These are phyloP conservation scores for Sardina pilchardus DNA, from an alignment of 2,113 vertebrate species.

Conservation along the genomic window DNA sequence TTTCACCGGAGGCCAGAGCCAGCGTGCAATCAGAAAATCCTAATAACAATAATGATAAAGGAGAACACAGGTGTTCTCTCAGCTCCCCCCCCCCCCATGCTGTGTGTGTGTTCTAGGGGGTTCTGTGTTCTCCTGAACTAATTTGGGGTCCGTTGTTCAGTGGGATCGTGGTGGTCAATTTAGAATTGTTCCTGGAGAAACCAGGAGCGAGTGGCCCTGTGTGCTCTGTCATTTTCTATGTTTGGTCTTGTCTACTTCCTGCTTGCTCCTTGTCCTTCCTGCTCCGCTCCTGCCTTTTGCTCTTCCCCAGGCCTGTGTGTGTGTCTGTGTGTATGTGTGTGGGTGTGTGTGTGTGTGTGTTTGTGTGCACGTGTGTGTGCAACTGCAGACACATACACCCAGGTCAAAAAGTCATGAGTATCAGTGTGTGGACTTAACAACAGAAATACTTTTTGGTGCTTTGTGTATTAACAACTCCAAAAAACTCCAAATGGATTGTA, in stretches of 20 bases:
- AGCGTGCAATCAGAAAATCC: background rate
- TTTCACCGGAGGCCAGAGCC: constrained; percentile 37
- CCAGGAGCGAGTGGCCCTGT: constrained; percentile 45
- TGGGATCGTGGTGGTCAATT: background rate
- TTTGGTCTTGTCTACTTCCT: constrained; percentile 56
- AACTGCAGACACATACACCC: background rate
- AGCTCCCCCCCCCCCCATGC: background rate
- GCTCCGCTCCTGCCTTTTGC: constrained; percentile 70
- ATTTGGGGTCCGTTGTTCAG: background rate
- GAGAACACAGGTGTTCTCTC: background rate
- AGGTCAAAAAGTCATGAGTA: background rate
- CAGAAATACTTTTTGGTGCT: background rate
- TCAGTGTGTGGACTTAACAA: background rate
- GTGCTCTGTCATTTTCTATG: constrained; percentile 38
- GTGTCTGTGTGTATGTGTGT: constrained; percentile 42
- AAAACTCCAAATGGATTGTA: background rate
- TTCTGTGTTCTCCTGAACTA: background rate
- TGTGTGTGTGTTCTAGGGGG: background rate
- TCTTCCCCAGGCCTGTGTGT: constrained; percentile 11
- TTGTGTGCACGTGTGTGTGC: background rate
- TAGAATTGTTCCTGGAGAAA: background rate
- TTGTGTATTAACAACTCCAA: background rate
- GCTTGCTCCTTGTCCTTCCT: constrained; percentile 73
- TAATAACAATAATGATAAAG: background rate
- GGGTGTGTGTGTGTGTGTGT: background rate